These are phyloP conservation scores for Drosophila willistoni DNA, from an alignment of 1,140 invertebrate genomes.

Conservation along the genomic window DNA sequence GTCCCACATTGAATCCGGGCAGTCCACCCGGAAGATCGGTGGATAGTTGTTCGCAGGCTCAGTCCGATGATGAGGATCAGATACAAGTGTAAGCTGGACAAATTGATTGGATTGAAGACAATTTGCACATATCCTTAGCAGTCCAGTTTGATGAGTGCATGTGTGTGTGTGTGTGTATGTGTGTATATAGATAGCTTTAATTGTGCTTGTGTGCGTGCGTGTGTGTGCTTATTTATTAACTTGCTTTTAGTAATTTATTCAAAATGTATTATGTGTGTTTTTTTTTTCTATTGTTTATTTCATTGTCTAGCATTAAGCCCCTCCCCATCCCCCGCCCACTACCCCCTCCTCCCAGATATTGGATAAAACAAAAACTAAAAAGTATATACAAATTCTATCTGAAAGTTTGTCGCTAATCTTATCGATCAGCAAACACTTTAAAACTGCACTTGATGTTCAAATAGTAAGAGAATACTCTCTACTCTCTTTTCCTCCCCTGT, in stretches of 20 bases:
- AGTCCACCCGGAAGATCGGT: conserved; percentile 81
- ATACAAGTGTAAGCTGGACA: conserved; percentile 66
- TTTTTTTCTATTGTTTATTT: conserved; percentile 27
- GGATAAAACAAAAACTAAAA: not conserved
- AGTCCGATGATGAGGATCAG: conserved; percentile 81
- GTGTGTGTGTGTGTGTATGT: not conserved
- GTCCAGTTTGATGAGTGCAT: not conserved
- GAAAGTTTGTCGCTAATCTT: not conserved
- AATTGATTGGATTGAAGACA: not conserved
- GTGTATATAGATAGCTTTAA: conserved; percentile 30
- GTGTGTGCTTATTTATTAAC: conserved; percentile 57
- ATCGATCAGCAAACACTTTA: too few relatives aligned
- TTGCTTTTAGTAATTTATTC: conserved; percentile 64
- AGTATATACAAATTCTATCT: not conserved
- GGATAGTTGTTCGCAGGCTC: conserved; percentile 75
- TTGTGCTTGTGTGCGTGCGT: conserved; percentile 21
- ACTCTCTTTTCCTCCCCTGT: not conserved
- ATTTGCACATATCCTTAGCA: not conserved
- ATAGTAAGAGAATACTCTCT: too few relatives aligned
- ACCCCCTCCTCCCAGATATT: not conserved
- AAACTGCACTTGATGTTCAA: too few relatives aligned
- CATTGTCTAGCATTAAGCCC: conserved; percentile 16
- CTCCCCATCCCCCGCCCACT: too few relatives aligned
- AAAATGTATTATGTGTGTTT: conserved; percentile 8
- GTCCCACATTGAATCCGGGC: conserved; percentile 81